Conservation (phyloP, 2,113 vertebrate genomes). For the Sclerurus mexicanus region DNA sequence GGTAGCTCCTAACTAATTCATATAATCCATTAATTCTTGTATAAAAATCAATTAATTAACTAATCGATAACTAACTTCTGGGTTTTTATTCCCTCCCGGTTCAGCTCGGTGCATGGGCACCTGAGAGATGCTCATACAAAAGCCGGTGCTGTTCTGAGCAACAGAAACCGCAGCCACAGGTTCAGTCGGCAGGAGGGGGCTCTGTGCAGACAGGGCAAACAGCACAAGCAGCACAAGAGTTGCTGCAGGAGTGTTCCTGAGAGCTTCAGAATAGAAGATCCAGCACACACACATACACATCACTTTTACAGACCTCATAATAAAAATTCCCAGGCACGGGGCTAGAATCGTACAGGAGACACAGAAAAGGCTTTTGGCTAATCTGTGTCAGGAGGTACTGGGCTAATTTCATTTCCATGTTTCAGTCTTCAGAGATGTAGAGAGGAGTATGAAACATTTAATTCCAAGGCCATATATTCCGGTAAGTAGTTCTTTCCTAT, state of each 20-base stretch:
- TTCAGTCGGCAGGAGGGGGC: neutral
- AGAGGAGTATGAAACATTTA: neutral
- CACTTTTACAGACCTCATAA: neutral
- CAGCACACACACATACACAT: neutral
- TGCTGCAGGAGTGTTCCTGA: too few species aligned
- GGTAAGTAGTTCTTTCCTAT: neutral
- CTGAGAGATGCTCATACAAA: neutral
- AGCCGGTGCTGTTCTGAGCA: neutral
- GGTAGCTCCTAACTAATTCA: neutral
- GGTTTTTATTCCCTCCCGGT: neutral
- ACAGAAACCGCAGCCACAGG: neutral
- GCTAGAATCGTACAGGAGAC: neutral
- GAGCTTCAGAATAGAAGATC: accelerated
- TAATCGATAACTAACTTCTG: neutral
- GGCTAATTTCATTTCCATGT: neutral
- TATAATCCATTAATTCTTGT: neutral
- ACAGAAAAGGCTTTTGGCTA: neutral
- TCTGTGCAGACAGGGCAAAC: accelerated
- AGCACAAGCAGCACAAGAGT: too few species aligned
- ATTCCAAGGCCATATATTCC: neutral
- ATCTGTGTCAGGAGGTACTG: neutral
- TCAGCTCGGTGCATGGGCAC: neutral
- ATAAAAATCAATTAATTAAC: neutral
- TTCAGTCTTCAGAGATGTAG: neutral
- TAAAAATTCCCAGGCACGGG: neutral